Percentiles rank a stretch among this genome's conserved stretches.
phyloP scores from a whole-genome alignment of 2,888 invertebrate species.

The Lissocephala sabroskyi region DNA sequence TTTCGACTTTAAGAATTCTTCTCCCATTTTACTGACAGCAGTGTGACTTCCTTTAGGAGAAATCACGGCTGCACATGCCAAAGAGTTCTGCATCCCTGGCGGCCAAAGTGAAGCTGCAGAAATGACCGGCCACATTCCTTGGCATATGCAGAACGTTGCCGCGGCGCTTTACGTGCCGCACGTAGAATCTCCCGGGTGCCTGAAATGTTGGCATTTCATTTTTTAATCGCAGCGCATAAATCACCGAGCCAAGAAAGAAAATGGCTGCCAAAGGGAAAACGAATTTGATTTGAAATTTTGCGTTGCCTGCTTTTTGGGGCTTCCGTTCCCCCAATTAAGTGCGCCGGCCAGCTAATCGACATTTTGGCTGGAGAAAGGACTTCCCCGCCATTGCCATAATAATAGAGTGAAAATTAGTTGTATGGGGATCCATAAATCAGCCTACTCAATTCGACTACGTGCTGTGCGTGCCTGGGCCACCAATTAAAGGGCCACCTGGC shows the following conservation, averaged over 20 bases:
- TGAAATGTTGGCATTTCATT: slow-evolving; percentile 60
- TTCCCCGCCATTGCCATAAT: no score
- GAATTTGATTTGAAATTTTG: slow-evolving; percentile 9
- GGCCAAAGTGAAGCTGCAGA: no score
- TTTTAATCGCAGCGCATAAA: slow-evolving; percentile 63
- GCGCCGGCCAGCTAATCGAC: slow-evolving; percentile 26
- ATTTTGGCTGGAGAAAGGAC: slow-evolving; percentile 18
- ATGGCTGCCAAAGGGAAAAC: slow-evolving; percentile 10
- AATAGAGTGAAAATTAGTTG: slow-evolving; percentile 30
- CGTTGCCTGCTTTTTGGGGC: slow-evolving; percentile 33
- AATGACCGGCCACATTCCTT: no score
- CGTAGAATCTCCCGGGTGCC: slow-evolving; percentile 34
- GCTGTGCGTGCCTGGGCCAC: slow-evolving; percentile 10
- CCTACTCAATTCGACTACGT: not conserved
- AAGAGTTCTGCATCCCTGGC: no score
- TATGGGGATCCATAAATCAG: slow-evolving; percentile 22
- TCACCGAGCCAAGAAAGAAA: slow-evolving; percentile 26
- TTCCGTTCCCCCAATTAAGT: not conserved
- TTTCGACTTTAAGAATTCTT: no score
- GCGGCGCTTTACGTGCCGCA: slow-evolving; percentile 54
- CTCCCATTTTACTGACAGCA: no score
- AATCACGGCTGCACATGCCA: no score
- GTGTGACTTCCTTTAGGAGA: no score
- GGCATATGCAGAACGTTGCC: slow-evolving; percentile 54
- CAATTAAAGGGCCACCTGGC: no score